Conservation (phyloP, 2,888 invertebrate species). For the Cephus nigrinus region DNA sequence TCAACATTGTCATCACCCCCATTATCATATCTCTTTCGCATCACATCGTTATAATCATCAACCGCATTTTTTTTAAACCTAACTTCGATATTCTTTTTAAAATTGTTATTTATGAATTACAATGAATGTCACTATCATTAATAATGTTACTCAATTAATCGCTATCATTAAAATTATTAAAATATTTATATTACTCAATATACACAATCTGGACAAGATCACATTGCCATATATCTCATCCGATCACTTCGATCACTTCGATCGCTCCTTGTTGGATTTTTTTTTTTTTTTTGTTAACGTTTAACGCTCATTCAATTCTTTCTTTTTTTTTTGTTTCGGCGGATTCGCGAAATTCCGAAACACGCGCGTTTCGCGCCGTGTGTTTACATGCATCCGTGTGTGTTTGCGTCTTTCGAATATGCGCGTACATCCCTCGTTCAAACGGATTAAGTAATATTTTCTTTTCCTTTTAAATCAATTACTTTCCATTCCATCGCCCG, state of each 20-base stretch:
- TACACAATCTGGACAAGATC: conserved; percentile 25
- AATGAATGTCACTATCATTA: conserved; percentile 11
- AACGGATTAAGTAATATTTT: not conserved
- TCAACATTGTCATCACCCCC: not conserved
- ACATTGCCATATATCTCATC: conserved; percentile 13
- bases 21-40: not conserved
- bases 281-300: not conserved
- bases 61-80: not conserved
- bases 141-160: conserved; percentile 19
- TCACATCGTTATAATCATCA: conserved; percentile 13
- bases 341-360: conserved; percentile 13
- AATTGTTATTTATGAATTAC: conserved; percentile 6
- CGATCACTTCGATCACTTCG: not conserved
- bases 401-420: no score
- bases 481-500: conserved; percentile 35
- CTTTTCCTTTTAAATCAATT: not conserved
- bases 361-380: not conserved
- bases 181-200: conserved; percentile 27
- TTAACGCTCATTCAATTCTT: conserved; percentile 16
- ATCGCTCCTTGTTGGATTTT: conserved; percentile 1
- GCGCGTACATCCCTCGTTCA: not conserved
- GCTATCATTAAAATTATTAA: conserved; percentile 25
- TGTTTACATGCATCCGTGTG: not conserved
- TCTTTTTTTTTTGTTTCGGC: conserved; percentile 15
- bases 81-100: conserved; percentile 1